Base-by-base conservation (phyloP, 2,113 vertebrate genomes). In the Colaptes auratus region DNA sequence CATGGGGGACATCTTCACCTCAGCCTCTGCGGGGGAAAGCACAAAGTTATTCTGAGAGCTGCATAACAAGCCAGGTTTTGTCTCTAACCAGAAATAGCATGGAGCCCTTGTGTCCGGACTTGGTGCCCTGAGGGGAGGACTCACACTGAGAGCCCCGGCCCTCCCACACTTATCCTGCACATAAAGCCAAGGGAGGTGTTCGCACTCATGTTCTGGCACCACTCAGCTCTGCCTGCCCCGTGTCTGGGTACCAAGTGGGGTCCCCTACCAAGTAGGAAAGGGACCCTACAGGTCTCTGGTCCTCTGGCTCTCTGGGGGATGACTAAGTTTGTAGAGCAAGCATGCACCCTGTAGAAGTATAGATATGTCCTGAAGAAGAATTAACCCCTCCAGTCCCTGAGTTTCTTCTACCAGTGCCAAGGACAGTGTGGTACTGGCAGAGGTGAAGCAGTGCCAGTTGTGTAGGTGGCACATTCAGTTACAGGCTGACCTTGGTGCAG, bases 31-130 rank as follows among this genome's bases (percentile, higher is more conserved):
- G n/a, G 59, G 23, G 53, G 87, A 90, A 85, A 86, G 66, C 84
- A 91, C 31, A 20, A 66, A 74, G 72, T 39, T 92, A 92, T 92
- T 93, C 74, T 66, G n/a, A 65, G 72, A 93, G 66, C 30, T 66
- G 72, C 84, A 12, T 65, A 91, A 58, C 50, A 88, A 19, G 70
- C 24, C 20, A 80, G 19, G 28, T 25, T 80, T 80, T 78, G 25
- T 16, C 25, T 72, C 60, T 39, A 69, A 31, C 31, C 72, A 88
- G 64, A 83, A 90, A 73, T 19, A 94, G 59, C 8, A 4, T 0
- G 0, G n/a, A 82, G 55, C 46, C 64, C 25, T 88, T 78, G 14
- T 55, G 46, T 82, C 46, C 79, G 75, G 74, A 89, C 64, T 35
- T 35, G 58, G 31, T 69, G 35, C 35, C 48, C 74, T 44, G 15